Base-by-base conservation (phyloP, 2,113 vertebrate species). In the Fulmarus glacialis region DNA sequence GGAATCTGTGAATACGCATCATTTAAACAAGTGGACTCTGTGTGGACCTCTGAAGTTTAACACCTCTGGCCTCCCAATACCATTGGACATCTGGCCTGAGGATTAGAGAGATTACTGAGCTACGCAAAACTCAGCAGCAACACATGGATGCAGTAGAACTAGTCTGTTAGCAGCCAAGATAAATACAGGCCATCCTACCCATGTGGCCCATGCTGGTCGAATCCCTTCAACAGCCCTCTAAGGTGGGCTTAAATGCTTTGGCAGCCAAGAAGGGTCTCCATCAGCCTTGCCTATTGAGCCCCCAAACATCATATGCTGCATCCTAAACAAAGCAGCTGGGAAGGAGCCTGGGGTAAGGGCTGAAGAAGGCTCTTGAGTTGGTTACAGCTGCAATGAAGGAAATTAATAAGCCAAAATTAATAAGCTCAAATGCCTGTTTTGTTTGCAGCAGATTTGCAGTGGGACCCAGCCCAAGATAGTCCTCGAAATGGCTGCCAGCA, bases 331-430 rank as follows among this genome's bases (percentile, higher is more conserved):
- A 77, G n/a, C 66, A 82, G 27, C 36, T 88, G 62, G 24, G 36
- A 82, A 80, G 15, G 9, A 79, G 7, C 16, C 40, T 32, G 32
- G 8, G 62, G 32, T n/a, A 40, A 68, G n/a, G 53, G 50, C 47
- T 79, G 36, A 47, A 91, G 62, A 82, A 67, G 11, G 48, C 7
- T 75, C 34, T 52, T 36, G 18, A 68, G 26, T 50, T 89, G 58
- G 43, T 85, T 94, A 71, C 87, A 87, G 91, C 70, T 91, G 81
- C 85, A 93, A 30, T 24, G 53, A 50, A 93, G 72, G 29, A 60
- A 86, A 74, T 89, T 90, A 84, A 78, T 86, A 93, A 89, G 6
- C 45, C 56, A 84, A 72, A 93, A 78, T 89, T 88, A 95, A 94
- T 90, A 82, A 95, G 3, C 7, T 79, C 38, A 93, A 89, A 87